These are phyloP conservation scores for Orthosia cruda DNA, from an alignment of 2,888 invertebrate genomes.

Conservation along the genomic window DNA sequence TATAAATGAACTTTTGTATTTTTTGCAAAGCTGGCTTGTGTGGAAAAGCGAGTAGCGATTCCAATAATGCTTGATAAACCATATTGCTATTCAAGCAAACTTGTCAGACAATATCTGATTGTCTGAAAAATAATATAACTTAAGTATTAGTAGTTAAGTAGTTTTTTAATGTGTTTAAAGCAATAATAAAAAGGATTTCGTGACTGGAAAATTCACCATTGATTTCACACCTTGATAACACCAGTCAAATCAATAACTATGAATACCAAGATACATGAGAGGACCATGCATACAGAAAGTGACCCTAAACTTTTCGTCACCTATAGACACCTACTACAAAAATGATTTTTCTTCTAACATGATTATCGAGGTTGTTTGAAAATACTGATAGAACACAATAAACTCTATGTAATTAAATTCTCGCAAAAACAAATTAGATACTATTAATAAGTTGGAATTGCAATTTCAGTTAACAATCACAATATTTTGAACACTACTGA, in stretches of 20 bases:
- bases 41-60: not conserved
- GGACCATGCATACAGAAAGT: not conserved
- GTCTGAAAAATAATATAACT: too few relatives aligned
- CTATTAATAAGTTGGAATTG: not conserved
- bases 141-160: too few relatives aligned
- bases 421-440: not conserved
- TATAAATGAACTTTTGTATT: too few relatives aligned
- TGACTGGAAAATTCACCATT: not conserved
- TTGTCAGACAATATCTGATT: too few relatives aligned
- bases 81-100: too few relatives aligned
- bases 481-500: not conserved
- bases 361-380: not conserved
- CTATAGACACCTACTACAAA: not conserved
- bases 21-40: not conserved
- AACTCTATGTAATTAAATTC: not conserved
- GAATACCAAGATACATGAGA: not conserved
- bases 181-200: not conserved
- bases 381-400: not conserved
- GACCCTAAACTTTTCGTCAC: constrained; percentile 4
- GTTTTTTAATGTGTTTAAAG: not conserved
- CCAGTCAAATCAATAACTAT: not conserved
- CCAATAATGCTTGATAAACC: too few relatives aligned
- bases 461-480: not conserved
- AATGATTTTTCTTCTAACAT: not conserved
- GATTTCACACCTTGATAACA: not conserved